phyloP scores from a whole-genome alignment of 2,888 invertebrate genomes.

The Cynaeus angustus region DNA sequence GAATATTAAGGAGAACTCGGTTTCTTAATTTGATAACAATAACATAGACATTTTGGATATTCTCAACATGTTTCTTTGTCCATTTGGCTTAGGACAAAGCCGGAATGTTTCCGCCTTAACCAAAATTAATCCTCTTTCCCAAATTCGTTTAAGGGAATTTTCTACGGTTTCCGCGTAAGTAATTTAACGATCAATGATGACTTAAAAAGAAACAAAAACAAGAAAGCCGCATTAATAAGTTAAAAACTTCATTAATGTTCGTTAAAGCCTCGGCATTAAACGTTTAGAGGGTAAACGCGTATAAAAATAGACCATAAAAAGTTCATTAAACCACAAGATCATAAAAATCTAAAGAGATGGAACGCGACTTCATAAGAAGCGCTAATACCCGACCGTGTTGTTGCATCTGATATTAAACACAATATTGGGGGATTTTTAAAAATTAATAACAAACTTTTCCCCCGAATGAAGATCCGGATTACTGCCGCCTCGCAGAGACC shows the following conservation, averaged over 20 bases:
- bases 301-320: slow-evolving; percentile 48
- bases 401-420: slow-evolving; percentile 45
- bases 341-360: slow-evolving; percentile 46
- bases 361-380: slow-evolving; percentile 30
- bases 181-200: slow-evolving; percentile 28
- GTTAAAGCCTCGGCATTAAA: slow-evolving; percentile 43
- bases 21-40: too few species aligned
- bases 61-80: too few species aligned
- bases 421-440: slow-evolving; percentile 41
- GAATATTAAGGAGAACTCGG: too few species aligned
- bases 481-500: slow-evolving; percentile 40
- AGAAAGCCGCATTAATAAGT: slow-evolving; percentile 48
- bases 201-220: slow-evolving; percentile 36
- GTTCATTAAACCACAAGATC: slow-evolving; percentile 49
- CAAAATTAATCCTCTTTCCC: slow-evolving; percentile 5
- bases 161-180: slow-evolving; percentile 27
- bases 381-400: slow-evolving; percentile 38
- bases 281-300: slow-evolving; percentile 40
- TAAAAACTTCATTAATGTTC: slow-evolving; percentile 45
- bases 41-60: too few species aligned
- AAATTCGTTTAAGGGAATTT: slow-evolving; percentile 33
- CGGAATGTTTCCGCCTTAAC: too few species aligned
- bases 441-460: slow-evolving; percentile 49
- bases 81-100: too few species aligned
- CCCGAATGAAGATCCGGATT: slow-evolving; percentile 48